Evolutionary conservation across 2,888 invertebrate species (phyloP).

Genomic region (Catocala fraxini): DNA sequence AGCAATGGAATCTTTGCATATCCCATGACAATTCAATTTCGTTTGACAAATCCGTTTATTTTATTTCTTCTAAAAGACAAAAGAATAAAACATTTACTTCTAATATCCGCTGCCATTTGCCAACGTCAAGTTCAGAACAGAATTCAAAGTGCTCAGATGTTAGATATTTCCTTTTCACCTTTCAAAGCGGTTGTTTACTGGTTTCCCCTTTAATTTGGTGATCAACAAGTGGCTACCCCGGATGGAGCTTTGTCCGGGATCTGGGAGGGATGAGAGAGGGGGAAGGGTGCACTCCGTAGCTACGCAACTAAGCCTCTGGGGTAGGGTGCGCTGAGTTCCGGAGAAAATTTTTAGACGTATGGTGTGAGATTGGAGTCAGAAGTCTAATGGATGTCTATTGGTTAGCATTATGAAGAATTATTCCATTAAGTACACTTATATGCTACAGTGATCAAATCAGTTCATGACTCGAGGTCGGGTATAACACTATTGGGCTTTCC

Average conservation of each 20-base stretch:
- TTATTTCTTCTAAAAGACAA: too few relatives aligned
- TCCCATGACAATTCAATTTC: too few relatives aligned
- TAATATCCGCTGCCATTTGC: conserved; percentile 35
- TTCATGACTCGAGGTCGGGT: too few relatives aligned
- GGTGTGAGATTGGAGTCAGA: too few relatives aligned
- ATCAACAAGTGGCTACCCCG: conserved; percentile 63
- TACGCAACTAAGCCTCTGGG: conserved; percentile 49
- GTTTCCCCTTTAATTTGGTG: conserved; percentile 49
- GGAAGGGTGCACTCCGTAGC: conserved; percentile 40
- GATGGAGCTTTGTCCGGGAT: conserved; percentile 43
- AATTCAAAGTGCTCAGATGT: conserved; percentile 19
- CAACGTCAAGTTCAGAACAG: conserved; percentile 26
- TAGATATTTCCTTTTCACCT: conserved; percentile 16
- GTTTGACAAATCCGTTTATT: too few relatives aligned
- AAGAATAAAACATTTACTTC: too few relatives aligned
- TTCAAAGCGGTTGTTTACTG: conserved; percentile 35
- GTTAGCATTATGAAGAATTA: too few relatives aligned
- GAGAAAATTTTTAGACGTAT: not conserved
- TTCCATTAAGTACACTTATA: too few relatives aligned
- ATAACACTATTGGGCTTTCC: too few relatives aligned
- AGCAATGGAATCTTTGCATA: too few relatives aligned
- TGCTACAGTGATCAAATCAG: too few relatives aligned
- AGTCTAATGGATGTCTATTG: too few relatives aligned
- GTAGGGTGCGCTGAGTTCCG: conserved; percentile 25
- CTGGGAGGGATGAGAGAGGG: conserved; percentile 11